These are phyloP conservation scores for Taeniopygia guttata DNA, from an alignment of 2,797 vertebrate genomes.

Conservation along the genomic window DNA sequence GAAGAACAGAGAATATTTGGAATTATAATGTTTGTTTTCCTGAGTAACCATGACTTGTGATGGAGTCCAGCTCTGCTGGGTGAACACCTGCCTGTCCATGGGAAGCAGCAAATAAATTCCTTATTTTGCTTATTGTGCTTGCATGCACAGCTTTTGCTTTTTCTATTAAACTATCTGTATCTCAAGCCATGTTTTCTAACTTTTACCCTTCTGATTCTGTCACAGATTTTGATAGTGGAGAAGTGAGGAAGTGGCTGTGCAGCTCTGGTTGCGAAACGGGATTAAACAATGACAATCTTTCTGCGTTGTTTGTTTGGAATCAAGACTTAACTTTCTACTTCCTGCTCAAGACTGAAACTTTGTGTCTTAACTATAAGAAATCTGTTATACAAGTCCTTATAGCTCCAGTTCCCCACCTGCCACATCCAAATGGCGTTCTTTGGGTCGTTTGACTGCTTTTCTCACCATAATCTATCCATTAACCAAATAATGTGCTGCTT, in stretches of 20 bases:
- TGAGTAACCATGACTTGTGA: neutral
- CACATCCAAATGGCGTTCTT: rapidly evolving
- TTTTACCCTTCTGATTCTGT: neutral
- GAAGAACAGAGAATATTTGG: neutral
- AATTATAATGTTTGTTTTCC: neutral
- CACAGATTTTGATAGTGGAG: neutral
- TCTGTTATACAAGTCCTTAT: neutral
- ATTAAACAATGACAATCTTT: neutral
- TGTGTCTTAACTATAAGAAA: neutral
- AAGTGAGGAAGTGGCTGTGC: neutral
- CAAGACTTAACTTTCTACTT: neutral
- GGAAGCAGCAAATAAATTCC: neutral
- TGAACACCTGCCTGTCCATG: neutral
- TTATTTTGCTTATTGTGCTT: neutral
- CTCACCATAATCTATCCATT: neutral
- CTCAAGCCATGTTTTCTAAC: neutral
- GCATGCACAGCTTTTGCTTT: neutral
- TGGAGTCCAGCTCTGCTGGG: neutral
- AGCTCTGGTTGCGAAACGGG: neutral
- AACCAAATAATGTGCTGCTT: neutral
- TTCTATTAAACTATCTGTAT: neutral
- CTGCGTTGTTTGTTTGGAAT: neutral
- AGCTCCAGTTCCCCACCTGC: neutral
- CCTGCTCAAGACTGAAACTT: neutral
- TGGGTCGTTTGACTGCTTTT: neutral